Conservation (phyloP, 2,113 vertebrate species). For the Ascaphus truei region DNA sequence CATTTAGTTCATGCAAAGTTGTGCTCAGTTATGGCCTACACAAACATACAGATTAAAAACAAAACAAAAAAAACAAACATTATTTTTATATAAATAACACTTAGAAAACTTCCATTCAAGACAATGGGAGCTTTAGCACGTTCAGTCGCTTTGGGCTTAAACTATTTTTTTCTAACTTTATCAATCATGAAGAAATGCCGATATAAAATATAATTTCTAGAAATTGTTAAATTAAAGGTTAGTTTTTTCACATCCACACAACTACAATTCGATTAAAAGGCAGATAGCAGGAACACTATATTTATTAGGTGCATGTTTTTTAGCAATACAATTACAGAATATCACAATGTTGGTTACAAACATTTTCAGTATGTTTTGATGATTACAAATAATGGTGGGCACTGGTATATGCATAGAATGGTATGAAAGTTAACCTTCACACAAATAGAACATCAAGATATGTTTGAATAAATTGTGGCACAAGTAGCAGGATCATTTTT, state of each 20-base stretch:
- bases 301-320: constrained; percentile 71
- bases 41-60: too few relatives aligned
- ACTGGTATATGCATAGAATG: constrained; percentile 52
- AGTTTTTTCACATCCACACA: background rate
- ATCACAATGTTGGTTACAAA: constrained; percentile 86
- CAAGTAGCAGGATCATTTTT: constrained; percentile 50
- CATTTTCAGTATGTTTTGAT: constrained; percentile 67
- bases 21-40: too few relatives aligned
- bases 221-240: too few relatives aligned
- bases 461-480: constrained; percentile 63
- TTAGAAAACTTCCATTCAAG: too few relatives aligned
- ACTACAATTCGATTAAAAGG: constrained; percentile 41
- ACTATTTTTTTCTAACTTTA: too few relatives aligned
- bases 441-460: constrained; percentile 52
- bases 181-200: too few relatives aligned
- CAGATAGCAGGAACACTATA: constrained; percentile 65
- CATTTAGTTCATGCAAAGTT: too few relatives aligned
- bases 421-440: constrained; percentile 53
- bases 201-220: too few relatives aligned
- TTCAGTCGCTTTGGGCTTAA: too few relatives aligned
- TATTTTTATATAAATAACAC: too few relatives aligned
- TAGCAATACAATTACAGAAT: constrained; percentile 80
- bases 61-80: too few relatives aligned
- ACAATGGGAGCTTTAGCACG: too few relatives aligned
- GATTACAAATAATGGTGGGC: constrained; percentile 66